Percentiles rank a stretch among this genome's conserved stretches.
phyloP scores from a whole-genome alignment of 2,888 invertebrate genomes.

The Buathra laborator region DNA sequence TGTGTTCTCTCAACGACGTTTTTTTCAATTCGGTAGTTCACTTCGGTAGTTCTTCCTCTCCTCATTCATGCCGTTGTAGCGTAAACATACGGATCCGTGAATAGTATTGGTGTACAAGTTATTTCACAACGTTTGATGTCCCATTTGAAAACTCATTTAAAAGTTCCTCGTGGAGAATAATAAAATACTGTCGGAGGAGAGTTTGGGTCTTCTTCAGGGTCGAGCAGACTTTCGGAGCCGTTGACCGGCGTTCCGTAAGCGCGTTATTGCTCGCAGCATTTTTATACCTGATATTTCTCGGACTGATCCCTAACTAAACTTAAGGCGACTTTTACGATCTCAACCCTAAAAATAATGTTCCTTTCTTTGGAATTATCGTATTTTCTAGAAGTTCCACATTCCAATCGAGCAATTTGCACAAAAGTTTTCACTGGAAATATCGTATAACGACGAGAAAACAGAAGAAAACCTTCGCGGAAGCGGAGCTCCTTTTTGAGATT shows the following conservation, averaged over 20 bases:
- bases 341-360: too few species aligned
- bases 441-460: too few species aligned
- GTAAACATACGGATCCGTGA: not conserved
- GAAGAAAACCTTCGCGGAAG: too few species aligned
- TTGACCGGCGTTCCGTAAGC: slow-evolving; percentile 44
- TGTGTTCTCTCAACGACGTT: slow-evolving; percentile 50
- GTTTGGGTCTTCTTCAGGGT: slow-evolving; percentile 42
- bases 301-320: not conserved
- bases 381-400: too few species aligned
- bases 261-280: slow-evolving; percentile 9
- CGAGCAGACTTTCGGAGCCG: slow-evolving; percentile 50
- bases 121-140: not conserved
- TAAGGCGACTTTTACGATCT: not conserved
- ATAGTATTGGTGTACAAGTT: not conserved
- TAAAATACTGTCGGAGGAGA: slow-evolving; percentile 17
- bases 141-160: not conserved
- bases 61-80: not conserved
- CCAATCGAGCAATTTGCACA: too few species aligned
- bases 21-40: slow-evolving; percentile 39
- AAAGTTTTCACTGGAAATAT: too few species aligned
- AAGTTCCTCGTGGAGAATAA: slow-evolving; percentile 35
- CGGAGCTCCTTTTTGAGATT: too few species aligned
- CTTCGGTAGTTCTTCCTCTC: slow-evolving; percentile 23
- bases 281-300: not conserved
- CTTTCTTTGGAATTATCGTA: too few species aligned